Evolutionary conservation across 2,113 vertebrate genomes (phyloP).

Genomic region (Epinephelus lanceolatus): DNA sequence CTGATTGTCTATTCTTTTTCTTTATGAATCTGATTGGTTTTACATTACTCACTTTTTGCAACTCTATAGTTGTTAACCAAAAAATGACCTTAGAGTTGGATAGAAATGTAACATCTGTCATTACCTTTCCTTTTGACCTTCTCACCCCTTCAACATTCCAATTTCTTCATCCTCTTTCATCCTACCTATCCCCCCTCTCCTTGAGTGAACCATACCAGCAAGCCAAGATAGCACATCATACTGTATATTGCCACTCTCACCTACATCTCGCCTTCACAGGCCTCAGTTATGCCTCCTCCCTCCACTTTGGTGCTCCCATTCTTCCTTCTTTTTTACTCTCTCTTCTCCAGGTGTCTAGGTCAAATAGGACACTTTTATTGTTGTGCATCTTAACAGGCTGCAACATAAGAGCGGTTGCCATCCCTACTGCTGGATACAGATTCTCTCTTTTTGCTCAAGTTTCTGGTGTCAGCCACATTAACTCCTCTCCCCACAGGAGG

Average conservation of each 20-base stretch:
- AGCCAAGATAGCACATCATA: conserved; percentile 13
- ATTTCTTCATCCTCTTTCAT: conserved; percentile 43
- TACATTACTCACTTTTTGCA: background rate
- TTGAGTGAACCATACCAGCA: conserved; percentile 8
- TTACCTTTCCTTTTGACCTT: conserved; percentile 34
- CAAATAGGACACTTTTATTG: conserved; percentile 12
- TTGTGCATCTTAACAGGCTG: background rate
- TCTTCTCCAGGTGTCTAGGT: background rate
- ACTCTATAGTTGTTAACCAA: background rate
- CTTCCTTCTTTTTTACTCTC: background rate
- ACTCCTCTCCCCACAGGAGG: background rate
- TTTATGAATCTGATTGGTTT: background rate
- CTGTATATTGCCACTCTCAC: conserved; percentile 27
- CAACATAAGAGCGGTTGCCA: background rate
- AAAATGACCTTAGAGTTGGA: conserved; percentile 11
- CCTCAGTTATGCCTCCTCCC: conserved; percentile 31
- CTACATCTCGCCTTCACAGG: conserved; percentile 13
- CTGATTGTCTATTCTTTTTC: background rate
- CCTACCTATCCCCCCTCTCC: conserved; percentile 1
- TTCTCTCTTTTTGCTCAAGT: background rate
- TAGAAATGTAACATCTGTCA: conserved; percentile 16
- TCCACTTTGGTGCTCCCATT: background rate
- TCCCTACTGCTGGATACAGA: background rate
- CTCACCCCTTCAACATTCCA: conserved; percentile 31
- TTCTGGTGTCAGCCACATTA: background rate